Evolutionary conservation across 2,797 vertebrate species (phyloP).

Genomic region (Pantherophis vulpinus): DNA sequence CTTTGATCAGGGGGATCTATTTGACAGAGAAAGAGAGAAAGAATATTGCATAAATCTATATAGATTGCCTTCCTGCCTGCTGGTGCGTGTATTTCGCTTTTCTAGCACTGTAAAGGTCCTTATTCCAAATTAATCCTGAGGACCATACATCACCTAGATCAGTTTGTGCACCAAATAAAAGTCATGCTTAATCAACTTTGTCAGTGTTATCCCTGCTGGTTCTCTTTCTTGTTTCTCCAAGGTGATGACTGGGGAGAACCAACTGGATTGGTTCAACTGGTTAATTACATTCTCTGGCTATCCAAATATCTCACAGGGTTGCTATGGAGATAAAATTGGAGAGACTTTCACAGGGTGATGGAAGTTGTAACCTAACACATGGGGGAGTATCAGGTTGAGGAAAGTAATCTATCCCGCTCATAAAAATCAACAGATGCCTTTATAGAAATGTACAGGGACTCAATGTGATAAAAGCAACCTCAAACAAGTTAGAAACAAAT

Average conservation of each 20-base stretch:
- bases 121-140: neutral
- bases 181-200: neutral
- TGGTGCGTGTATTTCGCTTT: neutral
- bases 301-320: neutral
- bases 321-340: neutral
- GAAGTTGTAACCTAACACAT: neutral
- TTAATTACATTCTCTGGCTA: neutral
- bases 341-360: neutral
- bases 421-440: neutral
- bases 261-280: neutral
- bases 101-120: neutral
- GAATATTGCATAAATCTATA: neutral
- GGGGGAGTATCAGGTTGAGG: neutral
- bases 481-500: neutral
- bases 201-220: neutral
- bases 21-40: neutral
- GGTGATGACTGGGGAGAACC: neutral
- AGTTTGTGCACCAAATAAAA: neutral
- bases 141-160: neutral
- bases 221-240: neutral
- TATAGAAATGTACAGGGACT: neutral
- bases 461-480: neutral
- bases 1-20: constrained; percentile 80
- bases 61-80: too few species aligned
- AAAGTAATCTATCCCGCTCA: neutral